Evolutionary conservation across 2,797 vertebrate genomes (phyloP), one percentile per base, ranked within the genome.

Genomic region (Urosaurus nigricauda): DNA sequence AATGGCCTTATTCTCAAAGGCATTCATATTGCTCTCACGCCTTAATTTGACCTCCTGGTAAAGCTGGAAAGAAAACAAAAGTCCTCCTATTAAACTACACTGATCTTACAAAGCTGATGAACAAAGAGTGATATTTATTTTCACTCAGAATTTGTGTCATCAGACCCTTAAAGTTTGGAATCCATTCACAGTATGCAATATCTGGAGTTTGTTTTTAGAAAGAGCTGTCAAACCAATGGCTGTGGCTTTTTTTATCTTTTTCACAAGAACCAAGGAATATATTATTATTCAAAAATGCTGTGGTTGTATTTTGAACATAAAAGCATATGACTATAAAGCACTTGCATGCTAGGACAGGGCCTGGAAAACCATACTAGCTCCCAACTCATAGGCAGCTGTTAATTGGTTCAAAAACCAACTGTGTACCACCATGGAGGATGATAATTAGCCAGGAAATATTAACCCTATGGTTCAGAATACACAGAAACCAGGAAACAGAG

Each of bases 31-130:
- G 89, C 93, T 96, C 84, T 97, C 97, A 91, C 98, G 97, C 93
- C 98, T 98, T 94, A 97, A 94, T 96, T 97, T 98, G 93, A 99
- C 98, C 94, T 99, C 98, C 95, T 97, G 97, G 94, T 98, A 99
- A 94, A 99, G 97, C 99, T 99, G 94, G 83, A 97, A 95, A 93
- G 71, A 88, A 90, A 95, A 89, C 0, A 91, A 86, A 70, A 91
- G 58, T 4, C 0, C 4, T 26, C 73, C 82, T 91, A 73, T 91
- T 81, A 90, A 87, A 74, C 60, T 19, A 75, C 0, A 16, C 16
- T 7, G 82, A 12, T 85, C 37, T 79, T 79, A 89, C 0, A 0
- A 91, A 43, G 65, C 86, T 70, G 13, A 79, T 9, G 21, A 56
- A 81, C 79, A 92, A 92, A 65, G 8, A 74, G 63, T 5, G 12